Base-by-base conservation (phyloP, 2,888 invertebrate genomes). In the Oxystoma pomonae region DNA sequence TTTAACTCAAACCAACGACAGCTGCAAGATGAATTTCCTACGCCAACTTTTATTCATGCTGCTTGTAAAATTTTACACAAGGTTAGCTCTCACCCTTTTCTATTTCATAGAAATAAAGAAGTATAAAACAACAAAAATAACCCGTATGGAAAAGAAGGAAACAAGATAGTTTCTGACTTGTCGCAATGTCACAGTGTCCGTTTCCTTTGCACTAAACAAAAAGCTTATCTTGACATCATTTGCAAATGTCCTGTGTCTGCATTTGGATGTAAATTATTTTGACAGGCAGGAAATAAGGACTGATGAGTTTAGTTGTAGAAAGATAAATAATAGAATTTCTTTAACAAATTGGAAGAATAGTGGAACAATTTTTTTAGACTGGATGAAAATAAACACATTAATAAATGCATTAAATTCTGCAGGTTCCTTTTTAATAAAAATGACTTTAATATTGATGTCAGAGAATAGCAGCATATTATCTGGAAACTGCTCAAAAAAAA, bases 1-100 rank as follows among this genome's bases (percentile, higher is more conserved):
- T 71, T 73, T 70, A 70, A 73, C 73, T 35, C 74, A 35, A 35
- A 35, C 71, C 64, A 68, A 70, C 71, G 72, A 72, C 76, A 76
- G 72, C 69, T 68, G 67, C 59, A 58, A 76, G 76, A 77, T 71
- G 71, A 72, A 77, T 75, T 71, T 68, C 71, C 70, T 69, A 73
- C 72, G 35, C 35, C 35, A 35, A 35, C 35, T 35, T 7, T 12
- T 35, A 7, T 35, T 3, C 3, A 35, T 35, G 12, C 35, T n/a
- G n/a, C n/a, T n/a, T n/a, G n/a, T n/a, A n/a, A n/a, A n/a, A n/a
- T n/a, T n/a, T n/a, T n/a, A n/a, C n/a, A n/a, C n/a, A n/a, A n/a
- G n/a, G n/a, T n/a, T n/a, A n/a, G n/a, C n/a, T n/a, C n/a, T n/a
- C n/a, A n/a, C 12, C 35, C 35, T 35, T 35, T 35, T 7, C 35